Percentiles rank a stretch among this genome's conserved stretches.
Conservation (phyloP, 2,113 vertebrate genomes). For the Motacilla alba region DNA sequence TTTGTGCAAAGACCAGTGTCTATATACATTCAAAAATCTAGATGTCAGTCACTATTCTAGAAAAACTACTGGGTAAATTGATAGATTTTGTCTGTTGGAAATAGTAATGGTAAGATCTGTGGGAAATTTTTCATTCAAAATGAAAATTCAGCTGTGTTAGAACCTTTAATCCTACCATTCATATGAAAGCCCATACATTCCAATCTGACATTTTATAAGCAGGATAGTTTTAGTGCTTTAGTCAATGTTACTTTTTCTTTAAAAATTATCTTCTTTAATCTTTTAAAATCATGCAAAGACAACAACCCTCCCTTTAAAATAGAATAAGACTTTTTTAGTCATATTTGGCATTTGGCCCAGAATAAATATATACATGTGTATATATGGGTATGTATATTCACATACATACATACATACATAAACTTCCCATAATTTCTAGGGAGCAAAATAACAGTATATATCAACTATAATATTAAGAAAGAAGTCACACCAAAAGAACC, state of each 20-base stretch:
- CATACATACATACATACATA: not conserved
- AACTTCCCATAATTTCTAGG: not conserved
- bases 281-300: not conserved
- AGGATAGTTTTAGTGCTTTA: not conserved
- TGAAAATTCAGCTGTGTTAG: not conserved
- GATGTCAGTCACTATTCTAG: not conserved
- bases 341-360: not conserved
- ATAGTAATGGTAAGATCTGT: not conserved
- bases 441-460: not conserved
- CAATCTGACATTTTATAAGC: not conserved
- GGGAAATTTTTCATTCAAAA: not conserved
- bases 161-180: not conserved
- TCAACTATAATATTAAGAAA: not conserved
- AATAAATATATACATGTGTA: not conserved
- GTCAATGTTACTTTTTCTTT: not conserved
- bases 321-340: not conserved
- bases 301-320: not conserved
- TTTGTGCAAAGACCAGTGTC: not conserved
- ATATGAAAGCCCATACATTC: not conserved
- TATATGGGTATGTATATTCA: accelerated
- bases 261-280: not conserved
- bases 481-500: not conserved
- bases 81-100: not conserved
- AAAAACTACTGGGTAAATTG: not conserved
- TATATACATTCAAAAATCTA: not conserved